Evolutionary conservation across 23 tunicate species (phyloP).

Genomic region (Trididemnum clinides): DNA sequence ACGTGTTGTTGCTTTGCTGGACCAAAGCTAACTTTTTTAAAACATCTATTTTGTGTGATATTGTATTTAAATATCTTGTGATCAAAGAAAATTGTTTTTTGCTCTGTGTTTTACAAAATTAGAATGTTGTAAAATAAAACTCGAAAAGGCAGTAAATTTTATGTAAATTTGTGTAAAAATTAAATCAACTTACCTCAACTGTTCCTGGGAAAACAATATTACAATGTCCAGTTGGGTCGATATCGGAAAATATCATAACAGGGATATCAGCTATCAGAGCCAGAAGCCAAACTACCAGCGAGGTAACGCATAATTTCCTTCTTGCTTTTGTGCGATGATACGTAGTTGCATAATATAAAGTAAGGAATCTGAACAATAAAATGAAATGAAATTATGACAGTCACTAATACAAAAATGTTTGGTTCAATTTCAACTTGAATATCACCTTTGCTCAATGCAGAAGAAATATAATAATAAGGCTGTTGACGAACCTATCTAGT

Average conservation of each 20-base stretch:
- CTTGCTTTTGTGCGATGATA: conserved; percentile 53
- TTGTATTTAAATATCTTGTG: too few species aligned
- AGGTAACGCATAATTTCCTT: conserved; percentile 23
- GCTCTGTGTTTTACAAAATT: too few species aligned
- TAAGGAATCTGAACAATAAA: conserved; percentile 24
- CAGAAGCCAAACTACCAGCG: conserved; percentile 56
- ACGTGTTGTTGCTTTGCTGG: too few species aligned
- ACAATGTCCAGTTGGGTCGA: conserved; percentile 60
- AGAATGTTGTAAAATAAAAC: too few species aligned
- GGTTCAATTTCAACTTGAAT: neutral
- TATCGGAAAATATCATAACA: conserved; percentile 54
- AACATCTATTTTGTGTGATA: too few species aligned
- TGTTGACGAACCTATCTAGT: conserved; percentile 62
- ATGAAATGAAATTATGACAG: too few species aligned
- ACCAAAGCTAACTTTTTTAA: too few species aligned
- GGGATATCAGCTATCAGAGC: conserved; percentile 55
- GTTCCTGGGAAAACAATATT: conserved; percentile 65
- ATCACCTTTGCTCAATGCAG: neutral
- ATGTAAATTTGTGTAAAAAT: too few species aligned
- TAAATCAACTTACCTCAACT: neutral
- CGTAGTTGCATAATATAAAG: conserved; percentile 24
- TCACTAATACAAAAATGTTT: neutral
- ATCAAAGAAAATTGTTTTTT: too few species aligned
- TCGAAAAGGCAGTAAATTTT: too few species aligned
- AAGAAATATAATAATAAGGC: too few species aligned